Evolutionary conservation across 2,888 invertebrate genomes (phyloP), one percentile per base, ranked within the genome.

Genomic region (Netelia inedita): DNA sequence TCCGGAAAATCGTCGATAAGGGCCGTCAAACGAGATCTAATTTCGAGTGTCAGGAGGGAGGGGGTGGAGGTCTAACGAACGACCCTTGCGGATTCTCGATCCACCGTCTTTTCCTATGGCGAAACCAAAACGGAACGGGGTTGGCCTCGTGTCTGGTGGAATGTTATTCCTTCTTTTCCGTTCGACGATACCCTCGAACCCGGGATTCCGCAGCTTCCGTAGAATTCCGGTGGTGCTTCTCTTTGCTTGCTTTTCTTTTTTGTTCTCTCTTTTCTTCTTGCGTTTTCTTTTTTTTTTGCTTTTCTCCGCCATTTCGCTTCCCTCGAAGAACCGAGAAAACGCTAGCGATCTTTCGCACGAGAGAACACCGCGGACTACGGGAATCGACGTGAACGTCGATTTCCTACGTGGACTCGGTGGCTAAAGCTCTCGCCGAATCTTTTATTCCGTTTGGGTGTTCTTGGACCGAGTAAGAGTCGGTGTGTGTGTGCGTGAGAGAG

Each of bases 361-460:
- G 43, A 53, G 53, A 57, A 41, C 75, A 28, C 68, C 46, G 46
- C 46, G 10, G 46, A 46, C 46, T 14, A 61, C 28, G n/a, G 63
- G 9, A 43, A 74, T 55, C 53, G 74, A 53, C n/a, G 28, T 28
- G 68, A 65, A 82, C 71, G 75, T 75, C 69, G 76, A 76, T 76
- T 76, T 65, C 21, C 55, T 46, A 69, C 57, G 73, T 71, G 46
- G 69, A 82, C 76, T 72, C 66, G 50, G 43, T 41, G 35, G 43
- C 61, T 61, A 35, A 65, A 57, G 46, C 55, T 69, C 57, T 46
- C 19, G 75, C 8, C 41, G n/a, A 35, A 72, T 72, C 59, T 68
- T 75, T 78, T 82, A 78, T 82, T 72, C 50, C 41, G 50, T 43
- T 61, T 59, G 46, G 46, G n/a, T 11, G 6, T 72, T 21, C 57